Conservation (phyloP, 2,113 vertebrate genomes). For the Ciconia maguari region DNA sequence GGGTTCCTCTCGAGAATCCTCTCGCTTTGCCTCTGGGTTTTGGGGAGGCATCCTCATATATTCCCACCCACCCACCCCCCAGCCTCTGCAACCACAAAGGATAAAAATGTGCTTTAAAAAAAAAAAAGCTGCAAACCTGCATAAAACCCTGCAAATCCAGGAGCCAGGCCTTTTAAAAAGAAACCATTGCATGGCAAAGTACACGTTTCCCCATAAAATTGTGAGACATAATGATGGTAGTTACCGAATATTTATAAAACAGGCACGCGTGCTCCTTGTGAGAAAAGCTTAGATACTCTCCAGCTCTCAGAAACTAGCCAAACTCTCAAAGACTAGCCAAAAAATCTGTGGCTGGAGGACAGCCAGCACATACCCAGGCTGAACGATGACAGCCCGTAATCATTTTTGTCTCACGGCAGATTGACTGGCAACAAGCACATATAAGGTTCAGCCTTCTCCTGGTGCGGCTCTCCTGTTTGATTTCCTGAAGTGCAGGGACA, state of each 20-base stretch:
- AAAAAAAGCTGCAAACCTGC: not conserved
- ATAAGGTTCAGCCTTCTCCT: not conserved
- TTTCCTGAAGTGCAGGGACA: not conserved
- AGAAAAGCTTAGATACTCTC: not conserved
- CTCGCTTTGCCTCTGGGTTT: not conserved
- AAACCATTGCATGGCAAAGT: not conserved
- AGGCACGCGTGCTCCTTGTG: not conserved
- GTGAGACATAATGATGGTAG: not conserved
- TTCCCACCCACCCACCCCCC: no score
- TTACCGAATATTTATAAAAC: not conserved
- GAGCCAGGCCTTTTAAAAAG: not conserved
- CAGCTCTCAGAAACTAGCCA: not conserved
- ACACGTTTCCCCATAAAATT: not conserved
- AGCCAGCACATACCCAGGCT: slow-evolving; percentile 13
- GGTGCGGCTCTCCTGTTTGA: not conserved
- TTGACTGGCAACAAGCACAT: not conserved
- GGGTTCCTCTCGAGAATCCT: no score
- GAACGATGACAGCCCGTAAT: not conserved
- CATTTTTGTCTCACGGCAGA: not conserved
- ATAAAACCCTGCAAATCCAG: not conserved
- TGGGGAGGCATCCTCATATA: not conserved
- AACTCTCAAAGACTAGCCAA: not conserved
- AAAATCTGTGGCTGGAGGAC: slow-evolving; percentile 19
- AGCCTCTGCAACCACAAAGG: not conserved
- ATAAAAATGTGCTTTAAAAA: not conserved